These are phyloP conservation scores for Olivierus martensii DNA, from an alignment of 1,140 invertebrate species.

Conservation along the genomic window DNA sequence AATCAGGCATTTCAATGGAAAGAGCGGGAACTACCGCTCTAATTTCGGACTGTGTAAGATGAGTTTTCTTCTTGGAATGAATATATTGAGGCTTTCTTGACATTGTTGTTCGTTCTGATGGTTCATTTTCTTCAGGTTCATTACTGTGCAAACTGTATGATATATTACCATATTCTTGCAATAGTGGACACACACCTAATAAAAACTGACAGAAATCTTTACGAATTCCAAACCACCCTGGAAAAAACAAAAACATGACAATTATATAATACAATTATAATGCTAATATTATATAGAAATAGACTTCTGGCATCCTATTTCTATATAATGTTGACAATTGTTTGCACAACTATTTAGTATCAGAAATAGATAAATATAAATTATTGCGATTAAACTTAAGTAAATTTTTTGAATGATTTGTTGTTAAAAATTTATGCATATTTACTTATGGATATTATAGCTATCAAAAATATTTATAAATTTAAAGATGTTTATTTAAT, in stretches of 20 bases:
- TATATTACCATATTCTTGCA: conserved; percentile 97
- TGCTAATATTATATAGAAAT: too few species aligned
- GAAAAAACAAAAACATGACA: conserved; percentile 22
- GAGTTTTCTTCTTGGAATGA: conserved; percentile 42
- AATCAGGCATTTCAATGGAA: conserved; percentile 79
- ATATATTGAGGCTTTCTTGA: conserved; percentile 37
- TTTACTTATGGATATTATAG: too few species aligned
- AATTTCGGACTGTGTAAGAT: conserved; percentile 59
- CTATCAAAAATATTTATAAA: too few species aligned
- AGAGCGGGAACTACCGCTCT: conserved; percentile 61
- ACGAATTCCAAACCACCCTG: conserved; percentile 97
- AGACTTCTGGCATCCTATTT: too few species aligned
- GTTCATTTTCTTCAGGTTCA: conserved; percentile 28
- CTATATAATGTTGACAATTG: too few species aligned
- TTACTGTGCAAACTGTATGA: conserved; percentile 55
- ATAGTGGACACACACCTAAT: conserved; percentile 74
- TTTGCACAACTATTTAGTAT: too few species aligned
- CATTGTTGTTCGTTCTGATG: conserved; percentile 27
- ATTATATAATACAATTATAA: background rate
- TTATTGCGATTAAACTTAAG: too few species aligned
- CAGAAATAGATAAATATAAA: too few species aligned
- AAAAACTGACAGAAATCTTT: conserved; percentile 96
- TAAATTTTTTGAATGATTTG: too few species aligned
- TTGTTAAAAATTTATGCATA: too few species aligned
- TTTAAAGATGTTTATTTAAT: too few species aligned